Evolutionary conservation across 2,888 invertebrate species (phyloP), one percentile per base, ranked within the genome.

Genomic region (Aricia artaxerxes): DNA sequence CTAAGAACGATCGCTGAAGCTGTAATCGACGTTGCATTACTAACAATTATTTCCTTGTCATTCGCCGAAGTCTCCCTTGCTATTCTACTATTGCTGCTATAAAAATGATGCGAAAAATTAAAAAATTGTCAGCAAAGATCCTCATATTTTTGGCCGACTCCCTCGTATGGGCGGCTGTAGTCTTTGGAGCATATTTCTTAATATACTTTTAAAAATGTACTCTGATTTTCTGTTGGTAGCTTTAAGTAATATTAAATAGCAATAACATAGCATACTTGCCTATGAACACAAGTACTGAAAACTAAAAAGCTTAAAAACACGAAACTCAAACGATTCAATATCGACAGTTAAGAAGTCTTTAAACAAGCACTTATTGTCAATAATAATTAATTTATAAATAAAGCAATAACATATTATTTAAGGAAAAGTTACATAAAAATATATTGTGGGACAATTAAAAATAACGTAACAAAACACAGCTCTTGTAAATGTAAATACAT

Each of bases 51-150:
- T 73, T 87, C 90, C 11, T 83, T 92, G 61, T 89, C 92, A 1
- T 88, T 90, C 80, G 88, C 88, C 75, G 92, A 92, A 84, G 89
- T 92, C 69, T 84, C 88, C 61, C 81, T 92, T 80, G 88, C 90
- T 1, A 60, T 91, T 61, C 38, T 91, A 76, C 75, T 93, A 64
- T 79, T 92, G 72, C 77, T 91, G 40, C 79, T 90, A 0, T 90
- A 83, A 82, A 84, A 81, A 80, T 87, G 61, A 90, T 90, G 90
- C 82, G 83, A 1, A 87, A 82, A 53, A 85, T 85, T 61, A 87
- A 85, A 75, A 79, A 85, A 49, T 81, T 90, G 1, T 78, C 87
- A 1, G 82, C 83, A 24, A 87, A 81, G 82, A 81, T 85, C 38
- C 11, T 81, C 6, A 76, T 77, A 1, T 60, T 82, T 6, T 72